These are phyloP conservation scores for Meda fulgida DNA, from an alignment of 2,797 vertebrate genomes.

Conservation along the genomic window DNA sequence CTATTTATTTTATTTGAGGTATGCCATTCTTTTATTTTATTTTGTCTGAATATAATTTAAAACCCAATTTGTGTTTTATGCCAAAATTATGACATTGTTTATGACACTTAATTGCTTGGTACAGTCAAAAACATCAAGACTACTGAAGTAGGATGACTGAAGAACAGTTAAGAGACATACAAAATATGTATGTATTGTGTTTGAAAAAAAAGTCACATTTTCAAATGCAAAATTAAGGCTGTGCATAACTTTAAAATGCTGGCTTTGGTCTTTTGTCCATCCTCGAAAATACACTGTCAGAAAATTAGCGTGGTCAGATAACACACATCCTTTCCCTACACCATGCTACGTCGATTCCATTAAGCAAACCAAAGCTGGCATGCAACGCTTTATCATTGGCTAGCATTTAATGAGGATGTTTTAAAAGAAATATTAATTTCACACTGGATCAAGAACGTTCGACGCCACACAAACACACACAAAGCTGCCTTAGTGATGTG, in stretches of 20 bases:
- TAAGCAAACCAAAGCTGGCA: constrained; percentile 9
- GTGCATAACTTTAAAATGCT: background rate
- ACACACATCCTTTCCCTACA: constrained; percentile 10
- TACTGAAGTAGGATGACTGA: background rate
- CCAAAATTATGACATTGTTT: background rate
- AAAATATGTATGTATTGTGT: background rate
- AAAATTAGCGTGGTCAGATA: constrained; percentile 37
- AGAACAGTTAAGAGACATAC: background rate
- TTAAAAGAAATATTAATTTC: constrained; percentile 58
- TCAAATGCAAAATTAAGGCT: background rate
- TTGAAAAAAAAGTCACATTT: background rate
- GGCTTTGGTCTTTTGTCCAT: background rate
- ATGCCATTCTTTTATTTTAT: background rate
- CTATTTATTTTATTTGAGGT: background rate
- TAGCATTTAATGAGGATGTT: constrained; percentile 48
- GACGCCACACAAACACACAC: constrained; percentile 36
- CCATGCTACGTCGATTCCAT: background rate
- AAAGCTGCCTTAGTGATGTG: constrained; percentile 19
- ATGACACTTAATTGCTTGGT: background rate
- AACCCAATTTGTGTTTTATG: background rate
- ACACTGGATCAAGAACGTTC: constrained; percentile 30
- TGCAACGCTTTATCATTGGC: constrained; percentile 28
- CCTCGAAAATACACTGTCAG: background rate
- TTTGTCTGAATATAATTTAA: background rate
- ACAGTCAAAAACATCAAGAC: background rate